Conservation (phyloP, 1,140 invertebrate species). For the Papilio aristodemus region DNA sequence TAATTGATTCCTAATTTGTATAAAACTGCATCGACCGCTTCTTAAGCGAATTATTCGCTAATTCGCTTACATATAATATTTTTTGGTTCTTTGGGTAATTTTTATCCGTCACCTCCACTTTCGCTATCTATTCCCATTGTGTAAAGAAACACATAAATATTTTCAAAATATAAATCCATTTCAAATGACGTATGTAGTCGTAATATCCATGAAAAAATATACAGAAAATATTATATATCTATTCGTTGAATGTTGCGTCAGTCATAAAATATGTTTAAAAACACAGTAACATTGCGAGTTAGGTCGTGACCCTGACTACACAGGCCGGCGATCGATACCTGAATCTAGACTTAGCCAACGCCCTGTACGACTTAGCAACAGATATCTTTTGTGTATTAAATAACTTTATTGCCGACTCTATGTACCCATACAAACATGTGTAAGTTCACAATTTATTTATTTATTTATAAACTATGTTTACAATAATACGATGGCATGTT, state of each 20-base stretch:
- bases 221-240: background rate
- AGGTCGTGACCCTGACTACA: slow-evolving; percentile 42
- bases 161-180: no score
- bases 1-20: background rate
- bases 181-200: background rate
- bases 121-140: no score
- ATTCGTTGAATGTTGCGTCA: background rate
- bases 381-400: background rate
- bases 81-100: no score
- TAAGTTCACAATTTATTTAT: no score
- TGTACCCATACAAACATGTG: no score
- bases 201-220: background rate
- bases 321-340: slow-evolving; percentile 45
- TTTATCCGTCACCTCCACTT: no score
- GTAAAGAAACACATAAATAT: no score
- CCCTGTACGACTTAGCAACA: background rate
- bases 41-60: background rate
- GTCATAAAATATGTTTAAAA: background rate
- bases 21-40: background rate
- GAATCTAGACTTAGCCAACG: slow-evolving; percentile 31
- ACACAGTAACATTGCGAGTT: slow-evolving; percentile 5
- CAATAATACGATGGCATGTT: no score
- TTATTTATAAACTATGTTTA: no score
- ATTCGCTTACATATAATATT: no score
- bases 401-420: no score